Percentiles rank a stretch among this genome's conserved stretches.
These are phyloP conservation scores for Drosophila tripunctata DNA, from an alignment of 2,888 invertebrate species.

Conservation along the genomic window DNA sequence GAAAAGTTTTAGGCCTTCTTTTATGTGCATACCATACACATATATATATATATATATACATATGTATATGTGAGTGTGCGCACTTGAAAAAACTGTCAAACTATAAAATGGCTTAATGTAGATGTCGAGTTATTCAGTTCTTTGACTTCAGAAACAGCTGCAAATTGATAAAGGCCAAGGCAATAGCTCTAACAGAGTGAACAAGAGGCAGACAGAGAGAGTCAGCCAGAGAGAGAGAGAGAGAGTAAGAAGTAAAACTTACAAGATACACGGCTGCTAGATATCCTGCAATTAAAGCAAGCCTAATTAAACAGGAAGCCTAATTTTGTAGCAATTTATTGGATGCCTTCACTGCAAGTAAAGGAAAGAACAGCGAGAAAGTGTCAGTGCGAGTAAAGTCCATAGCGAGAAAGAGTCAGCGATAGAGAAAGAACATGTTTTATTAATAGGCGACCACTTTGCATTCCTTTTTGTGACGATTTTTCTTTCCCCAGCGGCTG, in stretches of 20 bases:
- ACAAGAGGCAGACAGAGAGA: neutral
- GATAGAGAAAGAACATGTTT: neutral
- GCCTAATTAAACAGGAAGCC: neutral
- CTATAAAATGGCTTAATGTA: conserved; percentile 17
- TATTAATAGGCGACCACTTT: neutral
- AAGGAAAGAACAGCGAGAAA: no score
- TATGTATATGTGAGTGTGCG: neutral
- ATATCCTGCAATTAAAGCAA: neutral
- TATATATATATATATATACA: no score
- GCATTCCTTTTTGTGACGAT: neutral
- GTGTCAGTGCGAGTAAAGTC: no score
- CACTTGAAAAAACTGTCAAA: neutral
- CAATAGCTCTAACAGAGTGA: neutral
- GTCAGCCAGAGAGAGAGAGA: neutral
- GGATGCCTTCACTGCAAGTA: no score
- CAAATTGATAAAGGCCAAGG: conserved; percentile 7
- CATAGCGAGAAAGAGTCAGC: neutral
- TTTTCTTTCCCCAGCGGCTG: conserved; percentile 29
- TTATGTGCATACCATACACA: no score
- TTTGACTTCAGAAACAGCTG: neutral
- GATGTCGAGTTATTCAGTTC: neutral
- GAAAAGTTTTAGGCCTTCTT: no score
- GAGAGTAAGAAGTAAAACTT: neutral
- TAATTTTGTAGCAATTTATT: neutral
- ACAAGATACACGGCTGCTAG: neutral